These are phyloP conservation scores for Pseudachorutes palmiensis DNA, from an alignment of 1,140 invertebrate genomes.

Conservation along the genomic window DNA sequence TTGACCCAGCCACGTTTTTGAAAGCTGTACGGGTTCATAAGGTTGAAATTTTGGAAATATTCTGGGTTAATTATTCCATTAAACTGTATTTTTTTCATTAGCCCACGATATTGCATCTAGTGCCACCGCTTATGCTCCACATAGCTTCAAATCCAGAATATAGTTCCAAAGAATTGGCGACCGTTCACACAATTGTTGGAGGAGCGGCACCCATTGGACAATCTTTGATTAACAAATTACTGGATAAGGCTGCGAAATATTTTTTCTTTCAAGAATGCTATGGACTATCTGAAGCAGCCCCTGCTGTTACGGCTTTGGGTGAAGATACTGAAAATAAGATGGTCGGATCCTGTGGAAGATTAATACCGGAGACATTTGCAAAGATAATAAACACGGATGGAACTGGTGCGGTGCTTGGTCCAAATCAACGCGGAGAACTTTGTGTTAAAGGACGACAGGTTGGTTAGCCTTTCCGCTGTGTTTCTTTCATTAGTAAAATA, in stretches of 20 bases:
- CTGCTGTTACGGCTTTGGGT: slow-evolving; percentile 21
- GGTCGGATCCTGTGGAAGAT: slow-evolving; percentile 29
- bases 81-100: too few species aligned
- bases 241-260: slow-evolving; percentile 22
- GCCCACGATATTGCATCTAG: slow-evolving; percentile 41
- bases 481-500: background rate
- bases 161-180: slow-evolving; percentile 49
- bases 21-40: background rate
- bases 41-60: too few species aligned
- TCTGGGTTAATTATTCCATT: too few species aligned
- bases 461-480: background rate
- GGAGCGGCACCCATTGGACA: slow-evolving; percentile 40
- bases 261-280: slow-evolving; percentile 17
- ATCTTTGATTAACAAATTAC: slow-evolving; percentile 14
- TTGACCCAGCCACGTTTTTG: background rate
- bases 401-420: slow-evolving; percentile 41
- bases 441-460: slow-evolving; percentile 45
- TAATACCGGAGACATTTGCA: slow-evolving; percentile 28
- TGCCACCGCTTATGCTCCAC: slow-evolving; percentile 55
- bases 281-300: slow-evolving; percentile 36
- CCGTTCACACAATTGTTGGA: slow-evolving; percentile 50
- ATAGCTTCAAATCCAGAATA: slow-evolving; percentile 55
- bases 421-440: slow-evolving; percentile 46
- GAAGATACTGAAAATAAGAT: slow-evolving; percentile 6
- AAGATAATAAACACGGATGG: slow-evolving; percentile 43